Conservation (phyloP, 2,888 invertebrate species). For the Acrobeloides nanus region DNA sequence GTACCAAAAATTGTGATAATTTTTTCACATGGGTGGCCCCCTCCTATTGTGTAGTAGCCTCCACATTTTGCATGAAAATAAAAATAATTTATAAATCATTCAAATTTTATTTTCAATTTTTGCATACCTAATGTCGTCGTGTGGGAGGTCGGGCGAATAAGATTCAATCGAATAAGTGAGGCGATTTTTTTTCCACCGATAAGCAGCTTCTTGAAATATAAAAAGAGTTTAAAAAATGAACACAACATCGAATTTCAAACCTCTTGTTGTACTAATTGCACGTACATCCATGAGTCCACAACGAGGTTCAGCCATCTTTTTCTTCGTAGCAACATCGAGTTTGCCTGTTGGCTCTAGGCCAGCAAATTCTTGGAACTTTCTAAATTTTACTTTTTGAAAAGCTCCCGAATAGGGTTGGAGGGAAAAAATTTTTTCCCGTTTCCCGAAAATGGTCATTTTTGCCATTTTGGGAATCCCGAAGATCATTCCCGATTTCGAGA, state of each 20-base stretch:
- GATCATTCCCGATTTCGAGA: constrained; percentile 8
- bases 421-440: constrained; percentile 1
- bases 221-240: constrained; percentile 9
- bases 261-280: constrained; percentile 22
- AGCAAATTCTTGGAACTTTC: constrained; percentile 53
- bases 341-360: constrained; percentile 41
- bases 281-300: constrained; percentile 48
- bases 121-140: constrained; percentile 32
- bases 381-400: constrained; percentile 6
- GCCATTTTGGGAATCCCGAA: too few relatives aligned
- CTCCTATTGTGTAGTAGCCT: background rate
- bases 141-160: constrained; percentile 43
- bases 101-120: background rate
- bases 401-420: too few relatives aligned
- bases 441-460: too few relatives aligned
- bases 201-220: constrained; percentile 31
- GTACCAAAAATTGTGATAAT: too few relatives aligned
- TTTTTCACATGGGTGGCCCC: background rate
- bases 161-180: constrained; percentile 47
- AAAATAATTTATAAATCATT: background rate
- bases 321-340: constrained; percentile 39
- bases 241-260: constrained; percentile 9
- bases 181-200: constrained; percentile 46
- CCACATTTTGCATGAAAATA: background rate
- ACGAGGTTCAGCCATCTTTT: constrained; percentile 49